These are phyloP conservation scores for Girardinus metallicus DNA, from an alignment of 2,797 vertebrate genomes.

Conservation along the genomic window DNA sequence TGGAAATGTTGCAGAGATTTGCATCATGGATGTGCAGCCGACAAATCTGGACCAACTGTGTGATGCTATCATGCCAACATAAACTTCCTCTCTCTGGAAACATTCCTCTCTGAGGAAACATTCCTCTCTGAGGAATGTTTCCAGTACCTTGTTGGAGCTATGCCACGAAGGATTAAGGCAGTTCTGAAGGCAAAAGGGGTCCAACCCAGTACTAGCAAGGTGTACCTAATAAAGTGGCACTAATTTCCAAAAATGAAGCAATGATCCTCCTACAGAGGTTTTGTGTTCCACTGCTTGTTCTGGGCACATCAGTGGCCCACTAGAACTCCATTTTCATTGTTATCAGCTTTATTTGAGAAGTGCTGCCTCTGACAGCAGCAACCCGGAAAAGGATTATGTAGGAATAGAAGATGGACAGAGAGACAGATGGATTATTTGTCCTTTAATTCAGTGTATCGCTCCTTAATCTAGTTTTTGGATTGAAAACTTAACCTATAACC, in stretches of 20 bases:
- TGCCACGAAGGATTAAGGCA: too few relatives aligned
- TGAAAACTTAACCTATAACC: background rate
- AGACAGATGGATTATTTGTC: background rate
- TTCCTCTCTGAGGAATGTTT: too few relatives aligned
- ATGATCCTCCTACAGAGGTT: background rate
- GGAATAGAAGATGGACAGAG: background rate
- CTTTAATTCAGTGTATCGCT: background rate
- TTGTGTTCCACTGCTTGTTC: background rate
- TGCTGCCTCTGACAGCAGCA: background rate
- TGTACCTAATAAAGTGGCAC: too few relatives aligned
- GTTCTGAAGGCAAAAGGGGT: too few relatives aligned
- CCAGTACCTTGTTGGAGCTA: too few relatives aligned
- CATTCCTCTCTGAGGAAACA: too few relatives aligned
- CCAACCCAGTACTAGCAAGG: too few relatives aligned
- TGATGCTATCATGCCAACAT: too few relatives aligned
- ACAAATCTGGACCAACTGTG: slow-evolving; percentile 26
- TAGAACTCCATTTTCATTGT: background rate
- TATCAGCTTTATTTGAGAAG: background rate
- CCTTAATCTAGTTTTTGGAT: background rate
- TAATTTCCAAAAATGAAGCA: background rate
- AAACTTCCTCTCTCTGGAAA: too few relatives aligned
- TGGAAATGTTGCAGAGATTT: slow-evolving; percentile 28
- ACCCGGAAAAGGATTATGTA: background rate
- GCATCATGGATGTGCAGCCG: slow-evolving; percentile 58
- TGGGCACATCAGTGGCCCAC: background rate